Evolutionary conservation across 2,888 invertebrate genomes (phyloP), one percentile per base, ranked within the genome.

Genomic region (Tipula confusa): DNA sequence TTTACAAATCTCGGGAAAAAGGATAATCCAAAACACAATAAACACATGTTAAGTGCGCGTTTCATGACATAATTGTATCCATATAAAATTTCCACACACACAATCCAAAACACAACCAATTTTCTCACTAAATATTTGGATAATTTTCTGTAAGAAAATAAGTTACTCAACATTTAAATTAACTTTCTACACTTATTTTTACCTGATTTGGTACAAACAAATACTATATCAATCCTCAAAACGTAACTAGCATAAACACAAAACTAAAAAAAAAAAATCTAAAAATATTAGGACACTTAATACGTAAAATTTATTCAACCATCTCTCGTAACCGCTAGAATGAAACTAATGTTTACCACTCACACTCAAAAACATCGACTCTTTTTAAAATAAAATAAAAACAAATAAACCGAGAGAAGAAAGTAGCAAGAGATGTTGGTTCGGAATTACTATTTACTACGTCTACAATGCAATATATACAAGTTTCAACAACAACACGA

Each of bases 371-470:
- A 64, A 64, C 24, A 64, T 64, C 64, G 64, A 64, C 24, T n/a
- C n/a, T n/a, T n/a, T n/a, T 64, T 64, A 64, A 64, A 64, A 64
- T 64, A 24, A 64, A 64, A 64, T 64, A 24, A 64, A 64, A 64
- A 64, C 64, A 64, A 64, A n/a, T n/a, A 64, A 64, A 64, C 64
- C 18, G 64, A 64, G 64, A 64, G 64, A 64, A 64, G 64, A 64
- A 64, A 64, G 64, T 64, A 64, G 64, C 64, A 64, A 64, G 24
- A 64, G 64, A 64, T 64, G 64, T 64, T 64, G 64, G 64, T 64
- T 7, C 24, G 64, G 24, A 11, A 1, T 15, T 43, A 43, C 3
- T 2, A 11, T 33, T 2, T 7, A 1, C 9, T 1, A 36, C 9
- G n/a, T 1, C 64, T 9, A n/a, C n/a, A n/a, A n/a, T n/a, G n/a